Evolutionary conservation across 64 coral and sea anemone species (phyloP).

Genomic region (Catalaphyllia jardinei): DNA sequence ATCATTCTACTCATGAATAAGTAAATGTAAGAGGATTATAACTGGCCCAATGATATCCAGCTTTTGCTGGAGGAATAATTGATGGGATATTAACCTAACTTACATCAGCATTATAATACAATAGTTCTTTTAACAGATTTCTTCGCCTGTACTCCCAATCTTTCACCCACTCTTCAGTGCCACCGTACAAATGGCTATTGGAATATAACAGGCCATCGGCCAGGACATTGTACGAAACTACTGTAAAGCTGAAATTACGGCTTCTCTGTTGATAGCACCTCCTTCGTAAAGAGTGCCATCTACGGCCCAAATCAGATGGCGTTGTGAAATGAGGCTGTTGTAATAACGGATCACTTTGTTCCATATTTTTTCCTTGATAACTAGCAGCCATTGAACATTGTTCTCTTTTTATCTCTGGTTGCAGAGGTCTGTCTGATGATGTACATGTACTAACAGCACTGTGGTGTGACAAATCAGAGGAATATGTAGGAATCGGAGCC

Average conservation of each 20-base stretch:
- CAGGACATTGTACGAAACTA: conserved; percentile 85
- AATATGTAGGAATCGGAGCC: background rate
- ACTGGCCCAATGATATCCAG: too few relatives aligned
- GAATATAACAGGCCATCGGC: conserved; percentile 75
- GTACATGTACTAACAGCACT: background rate
- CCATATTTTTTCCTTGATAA: background rate
- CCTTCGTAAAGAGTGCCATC: conserved; percentile 31
- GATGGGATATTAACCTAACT: background rate
- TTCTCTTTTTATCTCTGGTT: background rate
- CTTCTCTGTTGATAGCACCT: conserved; percentile 14
- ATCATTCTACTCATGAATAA: too few relatives aligned
- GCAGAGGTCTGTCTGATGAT: background rate
- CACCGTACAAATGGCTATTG: conserved; percentile 52
- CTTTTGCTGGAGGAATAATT: background rate
- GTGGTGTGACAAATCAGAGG: background rate
- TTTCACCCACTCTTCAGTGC: conserved; percentile 66
- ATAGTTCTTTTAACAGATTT: conserved; percentile 81
- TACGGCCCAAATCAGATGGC: conserved; percentile 51
- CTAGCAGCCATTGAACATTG: background rate
- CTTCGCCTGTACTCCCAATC: conserved; percentile 90
- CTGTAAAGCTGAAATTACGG: conserved; percentile 44
- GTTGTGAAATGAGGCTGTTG: conserved; percentile 44
- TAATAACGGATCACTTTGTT: background rate
- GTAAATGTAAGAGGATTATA: too few relatives aligned
- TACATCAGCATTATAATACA: conserved; percentile 84